Conservation (phyloP, 2,113 vertebrate species). For the Lepus timidus region DNA sequence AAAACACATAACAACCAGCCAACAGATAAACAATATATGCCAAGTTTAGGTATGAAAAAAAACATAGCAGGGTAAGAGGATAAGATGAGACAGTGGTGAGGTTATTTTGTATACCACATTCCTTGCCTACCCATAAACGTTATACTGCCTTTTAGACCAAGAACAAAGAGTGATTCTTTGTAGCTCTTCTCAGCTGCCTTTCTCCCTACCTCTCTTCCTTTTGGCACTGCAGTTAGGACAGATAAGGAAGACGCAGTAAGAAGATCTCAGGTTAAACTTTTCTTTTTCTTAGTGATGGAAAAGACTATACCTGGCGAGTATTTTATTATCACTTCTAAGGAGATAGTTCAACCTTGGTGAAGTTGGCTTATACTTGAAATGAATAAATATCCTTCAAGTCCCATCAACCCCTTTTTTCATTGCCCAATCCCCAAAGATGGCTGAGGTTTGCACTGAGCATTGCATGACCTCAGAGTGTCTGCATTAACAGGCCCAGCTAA, state of each 20-base stretch:
- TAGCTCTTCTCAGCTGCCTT: not conserved
- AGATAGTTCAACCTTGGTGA: slow-evolving; percentile 34
- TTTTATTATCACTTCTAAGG: slow-evolving; percentile 56
- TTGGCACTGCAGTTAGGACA: not conserved
- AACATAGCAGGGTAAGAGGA: not conserved
- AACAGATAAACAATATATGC: not conserved
- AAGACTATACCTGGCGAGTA: slow-evolving; percentile 13
- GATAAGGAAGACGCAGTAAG: not conserved
- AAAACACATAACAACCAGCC: not conserved
- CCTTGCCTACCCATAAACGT: not conserved
- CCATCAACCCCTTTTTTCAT: slow-evolving; percentile 31
- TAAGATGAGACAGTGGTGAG: not conserved
- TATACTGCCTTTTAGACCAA: not conserved
- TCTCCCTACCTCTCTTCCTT: not conserved
- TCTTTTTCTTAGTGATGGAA: not conserved
- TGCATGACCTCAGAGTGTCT: slow-evolving; percentile 36
- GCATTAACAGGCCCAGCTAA: slow-evolving; percentile 26
- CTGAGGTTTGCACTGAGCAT: slow-evolving; percentile 14
- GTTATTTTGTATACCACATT: not conserved
- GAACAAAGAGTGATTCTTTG: not conserved
- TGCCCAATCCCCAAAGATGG: not conserved
- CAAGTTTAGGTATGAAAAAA: not conserved
- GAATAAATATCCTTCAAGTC: slow-evolving; percentile 25
- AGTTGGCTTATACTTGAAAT: slow-evolving; percentile 21
- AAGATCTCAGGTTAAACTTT: not conserved